These are phyloP conservation scores for Sardina pilchardus DNA, from an alignment of 2,113 vertebrate species.

Conservation along the genomic window DNA sequence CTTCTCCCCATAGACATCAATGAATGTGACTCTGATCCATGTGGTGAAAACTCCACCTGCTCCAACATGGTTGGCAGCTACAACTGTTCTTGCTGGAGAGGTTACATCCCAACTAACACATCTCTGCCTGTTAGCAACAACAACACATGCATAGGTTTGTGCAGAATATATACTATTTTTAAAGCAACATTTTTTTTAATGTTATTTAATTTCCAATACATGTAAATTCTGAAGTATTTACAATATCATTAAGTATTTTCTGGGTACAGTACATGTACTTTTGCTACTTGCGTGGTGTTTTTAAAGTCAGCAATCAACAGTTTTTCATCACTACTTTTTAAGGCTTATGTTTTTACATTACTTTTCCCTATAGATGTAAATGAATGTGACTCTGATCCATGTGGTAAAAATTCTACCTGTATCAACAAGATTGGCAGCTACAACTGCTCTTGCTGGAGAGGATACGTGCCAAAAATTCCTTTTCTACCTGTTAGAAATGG, in stretches of 20 bases:
- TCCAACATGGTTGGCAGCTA: not conserved
- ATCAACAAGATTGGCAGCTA: not conserved
- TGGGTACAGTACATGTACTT: too few species aligned
- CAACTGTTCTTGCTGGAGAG: constrained; percentile 4
- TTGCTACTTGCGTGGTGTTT: too few species aligned
- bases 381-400: not conserved
- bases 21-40: not conserved
- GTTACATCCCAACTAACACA: not conserved
- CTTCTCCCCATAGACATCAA: not conserved
- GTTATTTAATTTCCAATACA: too few species aligned
- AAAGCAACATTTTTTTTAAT: too few species aligned
- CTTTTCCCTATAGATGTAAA: not conserved
- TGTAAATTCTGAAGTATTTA: too few species aligned
- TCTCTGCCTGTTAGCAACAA: not conserved
- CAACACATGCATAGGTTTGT: not conserved
- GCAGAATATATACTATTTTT: too few species aligned
- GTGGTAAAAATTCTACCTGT: not conserved
- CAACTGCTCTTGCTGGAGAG: constrained; percentile 13
- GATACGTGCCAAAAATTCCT: not conserved
- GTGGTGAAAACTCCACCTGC: not conserved
- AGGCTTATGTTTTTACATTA: too few species aligned
- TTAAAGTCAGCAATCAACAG: too few species aligned
- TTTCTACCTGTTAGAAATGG: not conserved
- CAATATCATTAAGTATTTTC: too few species aligned
- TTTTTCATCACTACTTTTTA: too few species aligned